phyloP scores from a whole-genome alignment of 2,113 vertebrate species.

The Sebastes fasciatus region DNA sequence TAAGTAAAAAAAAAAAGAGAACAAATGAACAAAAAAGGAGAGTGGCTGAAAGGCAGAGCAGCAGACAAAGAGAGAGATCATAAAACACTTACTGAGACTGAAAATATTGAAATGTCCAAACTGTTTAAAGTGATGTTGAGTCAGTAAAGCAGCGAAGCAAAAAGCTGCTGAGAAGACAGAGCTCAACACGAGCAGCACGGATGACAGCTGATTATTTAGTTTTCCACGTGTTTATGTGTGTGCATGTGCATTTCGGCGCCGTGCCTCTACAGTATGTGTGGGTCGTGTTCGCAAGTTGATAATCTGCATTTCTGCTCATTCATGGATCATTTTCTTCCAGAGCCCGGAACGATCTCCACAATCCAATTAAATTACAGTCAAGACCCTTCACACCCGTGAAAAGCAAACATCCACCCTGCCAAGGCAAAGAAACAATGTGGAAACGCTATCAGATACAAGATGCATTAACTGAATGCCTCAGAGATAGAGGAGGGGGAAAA shows the following conservation, averaged over 20 bases:
- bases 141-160: constrained; percentile 49
- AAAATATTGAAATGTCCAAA: constrained; percentile 54
- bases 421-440: constrained; percentile 50
- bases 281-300: constrained; percentile 24
- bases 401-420: constrained; percentile 54
- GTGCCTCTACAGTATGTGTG: constrained; percentile 2
- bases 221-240: not conserved
- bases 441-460: constrained; percentile 57
- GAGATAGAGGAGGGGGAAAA: constrained; percentile 39
- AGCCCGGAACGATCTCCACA: constrained; percentile 39
- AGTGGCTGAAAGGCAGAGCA: not conserved
- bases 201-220: constrained; percentile 58
- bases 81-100: constrained; percentile 19
- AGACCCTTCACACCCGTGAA: constrained; percentile 49
- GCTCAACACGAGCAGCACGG: constrained; percentile 21
- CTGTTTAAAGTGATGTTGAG: constrained; percentile 48
- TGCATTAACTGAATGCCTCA: constrained; percentile 51
- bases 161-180: constrained; percentile 28
- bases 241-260: not conserved
- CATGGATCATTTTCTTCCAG: constrained; percentile 44
- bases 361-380: constrained; percentile 62
- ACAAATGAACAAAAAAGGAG: not conserved
- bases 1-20: not conserved
- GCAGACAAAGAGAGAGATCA: constrained; percentile 7
- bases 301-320: constrained; percentile 47